A percentile compares a stretch with the other conserved stretches of the same genome.
Evolutionary conservation across 2,797 vertebrate genomes (phyloP).

Genomic region (Rallus crepitans): DNA sequence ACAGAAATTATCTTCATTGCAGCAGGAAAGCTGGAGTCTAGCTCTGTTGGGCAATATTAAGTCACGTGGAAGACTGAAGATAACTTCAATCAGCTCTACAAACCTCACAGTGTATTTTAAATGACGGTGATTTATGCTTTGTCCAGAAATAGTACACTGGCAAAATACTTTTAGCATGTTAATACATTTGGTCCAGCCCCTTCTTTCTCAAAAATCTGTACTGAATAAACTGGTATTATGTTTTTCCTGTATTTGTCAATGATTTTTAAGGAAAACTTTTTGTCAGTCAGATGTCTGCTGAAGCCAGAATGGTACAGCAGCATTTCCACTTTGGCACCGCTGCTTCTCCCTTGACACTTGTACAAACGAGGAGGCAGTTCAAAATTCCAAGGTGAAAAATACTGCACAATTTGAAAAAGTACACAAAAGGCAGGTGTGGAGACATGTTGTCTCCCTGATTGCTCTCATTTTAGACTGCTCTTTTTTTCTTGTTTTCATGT

Average conservation of each 20-base stretch:
- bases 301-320: neutral
- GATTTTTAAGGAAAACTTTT: neutral
- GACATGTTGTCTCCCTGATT: conserved; percentile 46
- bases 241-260: neutral
- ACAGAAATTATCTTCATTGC: neutral
- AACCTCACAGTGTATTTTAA: neutral
- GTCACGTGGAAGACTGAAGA: conserved; percentile 26
- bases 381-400: conserved; percentile 40
- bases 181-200: neutral
- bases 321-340: neutral
- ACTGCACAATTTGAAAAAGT: neutral
- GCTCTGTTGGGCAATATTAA: neutral
- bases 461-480: conserved; percentile 50
- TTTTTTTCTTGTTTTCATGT: conserved; percentile 62
- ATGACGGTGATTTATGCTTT: neutral
- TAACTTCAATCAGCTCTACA: conserved; percentile 33
- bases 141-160: neutral
- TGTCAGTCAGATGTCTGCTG: neutral
- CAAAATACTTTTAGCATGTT: neutral
- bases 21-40: neutral
- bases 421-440: conserved; percentile 68
- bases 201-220: neutral
- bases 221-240: neutral
- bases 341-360: conserved; percentile 3
- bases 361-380: neutral